phyloP scores from a whole-genome alignment of 2,797 vertebrate genomes.

The Scyliorhinus canicula region DNA sequence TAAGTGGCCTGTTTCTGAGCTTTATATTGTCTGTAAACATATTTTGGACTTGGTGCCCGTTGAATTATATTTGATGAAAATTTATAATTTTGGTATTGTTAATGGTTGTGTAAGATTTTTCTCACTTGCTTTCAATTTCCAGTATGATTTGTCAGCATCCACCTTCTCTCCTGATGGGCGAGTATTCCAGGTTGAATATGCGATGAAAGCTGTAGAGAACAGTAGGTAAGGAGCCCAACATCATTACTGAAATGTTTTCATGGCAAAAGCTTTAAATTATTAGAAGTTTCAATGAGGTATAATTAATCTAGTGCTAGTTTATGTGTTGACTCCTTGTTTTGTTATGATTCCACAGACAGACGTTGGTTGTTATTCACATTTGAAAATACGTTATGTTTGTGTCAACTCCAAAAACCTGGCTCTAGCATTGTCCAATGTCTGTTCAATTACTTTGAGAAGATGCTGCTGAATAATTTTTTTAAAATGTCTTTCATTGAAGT shows the following conservation, averaged over 20 bases:
- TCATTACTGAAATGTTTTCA: background rate
- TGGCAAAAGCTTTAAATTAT: background rate
- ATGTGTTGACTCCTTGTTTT: background rate
- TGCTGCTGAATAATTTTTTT: too few relatives aligned
- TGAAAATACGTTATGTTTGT: background rate
- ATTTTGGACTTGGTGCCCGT: background rate
- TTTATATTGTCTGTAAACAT: background rate
- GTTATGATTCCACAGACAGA: background rate
- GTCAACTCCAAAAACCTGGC: background rate
- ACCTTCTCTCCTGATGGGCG: constrained; percentile 95
- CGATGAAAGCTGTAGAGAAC: constrained; percentile 96
- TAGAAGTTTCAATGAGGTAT: background rate
- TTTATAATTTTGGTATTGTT: background rate
- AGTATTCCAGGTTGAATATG: constrained; percentile 96
- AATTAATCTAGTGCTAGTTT: background rate
- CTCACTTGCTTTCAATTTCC: constrained; percentile 34
- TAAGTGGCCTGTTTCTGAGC: background rate
- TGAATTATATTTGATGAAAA: background rate
- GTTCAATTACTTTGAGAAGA: background rate
- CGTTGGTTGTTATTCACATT: background rate
- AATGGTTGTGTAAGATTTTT: background rate
- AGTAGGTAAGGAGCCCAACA: constrained; percentile 73
- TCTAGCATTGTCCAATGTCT: background rate
- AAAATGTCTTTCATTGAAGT: too few relatives aligned
- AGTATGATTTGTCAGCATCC: constrained; percentile 95